These are phyloP conservation scores for Amphipyra tragopoginis DNA, from an alignment of 2,888 invertebrate species.

Conservation along the genomic window DNA sequence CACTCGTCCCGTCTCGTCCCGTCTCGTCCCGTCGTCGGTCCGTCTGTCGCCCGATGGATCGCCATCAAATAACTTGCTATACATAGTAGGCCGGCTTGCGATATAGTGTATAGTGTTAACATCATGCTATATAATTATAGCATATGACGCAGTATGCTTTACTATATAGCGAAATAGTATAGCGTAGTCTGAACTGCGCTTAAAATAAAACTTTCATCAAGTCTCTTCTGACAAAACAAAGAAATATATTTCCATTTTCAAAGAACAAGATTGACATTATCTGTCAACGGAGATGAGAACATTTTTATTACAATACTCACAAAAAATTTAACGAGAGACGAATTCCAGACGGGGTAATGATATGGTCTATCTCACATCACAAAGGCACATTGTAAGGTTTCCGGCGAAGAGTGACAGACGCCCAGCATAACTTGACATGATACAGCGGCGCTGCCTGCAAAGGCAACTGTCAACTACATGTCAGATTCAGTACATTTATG, in stretches of 20 bases:
- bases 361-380: slow-evolving; percentile 50
- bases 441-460: slow-evolving; percentile 21
- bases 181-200: too few species aligned
- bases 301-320: slow-evolving; percentile 40
- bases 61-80: too few species aligned
- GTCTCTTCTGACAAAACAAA: slow-evolving; percentile 32
- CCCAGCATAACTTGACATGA: slow-evolving; percentile 31
- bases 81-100: too few species aligned
- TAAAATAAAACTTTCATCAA: too few species aligned
- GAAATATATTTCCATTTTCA: slow-evolving; percentile 45
- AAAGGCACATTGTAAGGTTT: slow-evolving; percentile 68
- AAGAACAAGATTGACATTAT: slow-evolving; percentile 40
- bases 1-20: too few species aligned
- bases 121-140: too few species aligned
- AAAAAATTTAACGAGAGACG: slow-evolving; percentile 33
- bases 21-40: too few species aligned
- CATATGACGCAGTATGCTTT: too few species aligned
- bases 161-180: too few species aligned
- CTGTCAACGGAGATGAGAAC: slow-evolving; percentile 44
- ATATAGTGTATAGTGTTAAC: too few species aligned
- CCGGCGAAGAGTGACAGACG: slow-evolving; percentile 56
- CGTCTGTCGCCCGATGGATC: too few species aligned
- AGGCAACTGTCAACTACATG: slow-evolving; percentile 24
- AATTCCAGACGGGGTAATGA: slow-evolving; percentile 49
- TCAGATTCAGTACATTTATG: slow-evolving; percentile 16